Evolutionary conservation across 2,797 vertebrate genomes (phyloP), one percentile per base, ranked within the genome.

Genomic region (Trichosurus vulpecula): DNA sequence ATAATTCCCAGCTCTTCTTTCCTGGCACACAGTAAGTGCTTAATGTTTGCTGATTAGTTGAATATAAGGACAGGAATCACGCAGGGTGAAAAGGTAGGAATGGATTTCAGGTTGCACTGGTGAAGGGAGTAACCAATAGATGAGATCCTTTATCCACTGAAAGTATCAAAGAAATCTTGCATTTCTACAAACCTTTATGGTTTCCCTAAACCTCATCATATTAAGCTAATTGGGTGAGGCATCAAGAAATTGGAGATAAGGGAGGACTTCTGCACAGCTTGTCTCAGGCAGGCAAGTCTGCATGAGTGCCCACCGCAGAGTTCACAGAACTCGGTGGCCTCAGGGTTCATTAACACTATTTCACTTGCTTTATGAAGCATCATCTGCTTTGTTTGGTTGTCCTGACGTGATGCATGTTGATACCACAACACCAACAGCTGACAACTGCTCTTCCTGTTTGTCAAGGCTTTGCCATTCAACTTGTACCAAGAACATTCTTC

Each of bases 401-500:
- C 97, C 97, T 51, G 91, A 61, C 92, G 66, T 90, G 93, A 74
- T n/a, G 54, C 61, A 4, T 29, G 41, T 94, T 93, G 97, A 97
- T 97, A 90, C 95, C 97, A 91, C 92, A 94, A 55, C 95, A 93
- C 90, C 10, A 90, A 97, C 97, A 97, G 98, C 97, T 97, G 96
- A 98, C 97, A 97, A 98, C 94, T 92, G 97, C 91, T 98, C 96
- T 91, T 97, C 94, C 97, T 96, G 54, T 97, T 96, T 94, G 95
- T 96, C 96, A 96, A 97, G 98, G 93, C 96, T 97, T 94, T 90
- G 66, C 94, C 97, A 93, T 98, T 98, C 97, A 98, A 58, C 96
- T 94, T 47, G 91, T 96, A 98, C 97, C 97, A 93, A 96, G 96
- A 97, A 93, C 97, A 94, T 94, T 98, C 96, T 96, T 97, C 97